Conservation (phyloP, 2,888 invertebrate species). For the Poecilobothrus nobilitatus region DNA sequence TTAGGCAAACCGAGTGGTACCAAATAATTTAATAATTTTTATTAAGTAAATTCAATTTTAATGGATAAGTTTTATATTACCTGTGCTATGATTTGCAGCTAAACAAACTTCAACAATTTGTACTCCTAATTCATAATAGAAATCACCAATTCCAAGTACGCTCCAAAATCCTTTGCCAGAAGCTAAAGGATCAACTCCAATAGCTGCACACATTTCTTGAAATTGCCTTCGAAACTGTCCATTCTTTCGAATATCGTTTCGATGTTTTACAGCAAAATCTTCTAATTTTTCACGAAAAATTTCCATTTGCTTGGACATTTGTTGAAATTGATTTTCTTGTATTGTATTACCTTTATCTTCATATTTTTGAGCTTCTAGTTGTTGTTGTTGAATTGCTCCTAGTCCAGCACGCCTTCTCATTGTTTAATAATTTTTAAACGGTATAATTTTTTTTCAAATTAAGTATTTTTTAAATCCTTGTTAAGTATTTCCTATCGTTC, state of each 20-base stretch:
- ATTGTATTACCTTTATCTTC: constrained; percentile 85
- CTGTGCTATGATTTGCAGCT: constrained; percentile 88
- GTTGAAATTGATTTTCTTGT: constrained; percentile 84
- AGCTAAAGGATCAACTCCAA: constrained; percentile 93
- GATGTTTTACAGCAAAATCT: constrained; percentile 92
- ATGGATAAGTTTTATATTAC: too few relatives aligned
- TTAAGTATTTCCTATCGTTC: too few relatives aligned
- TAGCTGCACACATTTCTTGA: constrained; percentile 98
- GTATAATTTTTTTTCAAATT: too few relatives aligned
- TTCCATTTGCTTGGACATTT: constrained; percentile 90
- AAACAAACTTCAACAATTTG: constrained; percentile 97
- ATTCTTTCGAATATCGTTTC: constrained; percentile 89
- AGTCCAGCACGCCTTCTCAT: constrained; percentile 79
- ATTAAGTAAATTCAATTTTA: too few relatives aligned
- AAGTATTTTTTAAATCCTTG: too few relatives aligned
- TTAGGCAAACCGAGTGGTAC: too few relatives aligned
- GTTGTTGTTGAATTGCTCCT: constrained; percentile 84
- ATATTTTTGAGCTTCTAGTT: constrained; percentile 78
- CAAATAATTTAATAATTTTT: too few relatives aligned
- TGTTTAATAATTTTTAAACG: constrained; percentile 10
- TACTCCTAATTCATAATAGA: constrained; percentile 95
- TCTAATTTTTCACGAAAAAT: constrained; percentile 85
- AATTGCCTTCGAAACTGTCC: constrained; percentile 91
- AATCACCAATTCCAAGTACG: constrained; percentile 95
- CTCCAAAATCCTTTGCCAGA: constrained; percentile 98